phyloP scores from a whole-genome alignment of 2,888 invertebrate species.

The Lasioglossum figueresi region DNA sequence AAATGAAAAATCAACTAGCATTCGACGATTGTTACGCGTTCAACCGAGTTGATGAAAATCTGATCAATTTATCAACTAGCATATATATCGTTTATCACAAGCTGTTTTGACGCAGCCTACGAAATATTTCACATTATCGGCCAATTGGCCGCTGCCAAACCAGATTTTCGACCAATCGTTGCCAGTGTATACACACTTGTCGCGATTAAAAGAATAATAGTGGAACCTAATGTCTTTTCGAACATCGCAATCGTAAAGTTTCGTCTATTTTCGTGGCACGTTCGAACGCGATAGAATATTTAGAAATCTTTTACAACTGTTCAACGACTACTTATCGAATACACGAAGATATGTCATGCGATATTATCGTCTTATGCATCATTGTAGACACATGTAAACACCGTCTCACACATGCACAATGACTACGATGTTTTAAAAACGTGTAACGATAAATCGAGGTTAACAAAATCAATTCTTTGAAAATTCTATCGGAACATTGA shows the following conservation, averaged over 20 bases:
- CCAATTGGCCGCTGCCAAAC: slow-evolving; percentile 73
- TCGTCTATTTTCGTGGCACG: slow-evolving; percentile 23
- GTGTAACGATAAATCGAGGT: not conserved
- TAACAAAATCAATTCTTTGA: not conserved
- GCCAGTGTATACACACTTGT: slow-evolving; percentile 52
- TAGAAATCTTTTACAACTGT: not conserved
- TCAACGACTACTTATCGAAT: not conserved
- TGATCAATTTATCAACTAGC: slow-evolving; percentile 29
- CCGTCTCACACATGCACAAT: not conserved
- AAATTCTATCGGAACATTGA: not conserved
- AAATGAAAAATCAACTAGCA: slow-evolving; percentile 14
- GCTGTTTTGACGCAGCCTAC: slow-evolving; percentile 70
- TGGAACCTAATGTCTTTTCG: slow-evolving; percentile 72
- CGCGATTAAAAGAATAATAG: slow-evolving; percentile 68
- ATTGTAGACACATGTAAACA: slow-evolving; percentile 13
- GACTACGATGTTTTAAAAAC: not conserved
- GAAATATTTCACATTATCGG: slow-evolving; percentile 70
- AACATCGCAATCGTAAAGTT: slow-evolving; percentile 59
- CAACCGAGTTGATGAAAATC: slow-evolving; percentile 7
- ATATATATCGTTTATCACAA: slow-evolving; percentile 56
- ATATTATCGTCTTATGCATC: not conserved
- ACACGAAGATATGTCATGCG: not conserved
- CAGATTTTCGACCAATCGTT: slow-evolving; percentile 73
- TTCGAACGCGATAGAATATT: slow-evolving; percentile 9
- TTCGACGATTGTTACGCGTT: not conserved